phyloP scores from a whole-genome alignment of 2,888 invertebrate genomes.

The Drosophila fungiperda region DNA sequence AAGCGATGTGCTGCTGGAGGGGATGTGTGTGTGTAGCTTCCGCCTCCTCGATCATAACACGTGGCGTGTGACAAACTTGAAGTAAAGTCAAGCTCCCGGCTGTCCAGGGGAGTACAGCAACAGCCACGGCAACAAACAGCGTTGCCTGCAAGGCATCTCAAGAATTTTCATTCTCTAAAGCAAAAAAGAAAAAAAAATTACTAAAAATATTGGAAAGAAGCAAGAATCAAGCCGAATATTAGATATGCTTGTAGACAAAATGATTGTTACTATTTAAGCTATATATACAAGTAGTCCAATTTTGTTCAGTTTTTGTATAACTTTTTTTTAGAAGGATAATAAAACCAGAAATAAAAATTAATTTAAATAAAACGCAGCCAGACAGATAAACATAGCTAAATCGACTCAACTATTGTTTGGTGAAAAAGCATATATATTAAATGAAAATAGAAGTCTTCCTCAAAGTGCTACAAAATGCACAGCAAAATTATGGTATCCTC shows the following conservation, averaged over 20 bases:
- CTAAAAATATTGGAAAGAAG: neutral
- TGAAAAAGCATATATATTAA: neutral
- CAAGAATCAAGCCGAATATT: neutral
- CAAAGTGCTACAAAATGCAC: neutral
- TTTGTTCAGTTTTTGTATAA: neutral
- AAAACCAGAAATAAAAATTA: neutral
- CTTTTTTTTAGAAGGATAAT: neutral
- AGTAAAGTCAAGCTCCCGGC: slow-evolving; percentile 31
- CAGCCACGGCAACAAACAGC: slow-evolving; percentile 15
- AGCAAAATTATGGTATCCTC: neutral
- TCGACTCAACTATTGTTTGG: neutral
- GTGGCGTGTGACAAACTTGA: slow-evolving; percentile 47
- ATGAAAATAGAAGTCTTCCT: too few species aligned
- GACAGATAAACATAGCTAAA: neutral
- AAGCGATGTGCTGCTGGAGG: slow-evolving; percentile 37
- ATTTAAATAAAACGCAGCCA: neutral
- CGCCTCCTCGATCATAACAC: slow-evolving; percentile 45
- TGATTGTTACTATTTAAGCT: neutral
- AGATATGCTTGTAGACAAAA: neutral
- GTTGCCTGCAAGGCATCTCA: slow-evolving; percentile 49
- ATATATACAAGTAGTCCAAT: neutral
- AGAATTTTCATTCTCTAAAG: slow-evolving; percentile 59
- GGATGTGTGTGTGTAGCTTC: neutral
- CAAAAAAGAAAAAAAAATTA: neutral
- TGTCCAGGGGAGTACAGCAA: slow-evolving; percentile 12